phyloP scores from a whole-genome alignment of 1,140 invertebrate genomes.

The Cherax quadricarinatus region DNA sequence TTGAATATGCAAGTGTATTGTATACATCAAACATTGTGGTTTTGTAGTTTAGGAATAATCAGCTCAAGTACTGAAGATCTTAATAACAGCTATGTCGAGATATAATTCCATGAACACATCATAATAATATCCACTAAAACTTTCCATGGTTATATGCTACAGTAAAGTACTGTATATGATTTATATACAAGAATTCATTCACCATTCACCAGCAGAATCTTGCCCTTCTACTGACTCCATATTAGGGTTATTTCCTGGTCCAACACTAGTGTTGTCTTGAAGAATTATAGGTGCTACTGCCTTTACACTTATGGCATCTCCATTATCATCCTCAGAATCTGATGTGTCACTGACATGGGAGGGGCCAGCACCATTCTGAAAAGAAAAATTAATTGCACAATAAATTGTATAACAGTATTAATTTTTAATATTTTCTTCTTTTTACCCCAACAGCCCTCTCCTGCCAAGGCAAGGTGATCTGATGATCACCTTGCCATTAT shows the following conservation, averaged over 20 bases:
- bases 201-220: conserved; percentile 5
- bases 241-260: not conserved
- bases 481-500: too few relatives aligned
- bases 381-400: not conserved
- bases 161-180: not conserved
- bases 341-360: conserved; percentile 61
- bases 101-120: not conserved
- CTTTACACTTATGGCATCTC: conserved; percentile 46
- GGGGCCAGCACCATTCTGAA: conserved; percentile 53
- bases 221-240: not conserved
- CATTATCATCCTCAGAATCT: conserved; percentile 34
- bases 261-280: conserved; percentile 4
- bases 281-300: conserved; percentile 20
- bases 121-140: not conserved
- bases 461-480: too few relatives aligned
- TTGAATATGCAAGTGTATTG: not conserved
- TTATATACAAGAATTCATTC: not conserved
- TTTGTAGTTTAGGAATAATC: not conserved
- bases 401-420: not conserved
- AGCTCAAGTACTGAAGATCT: not conserved
- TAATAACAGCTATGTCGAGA: not conserved
- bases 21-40: not conserved
- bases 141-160: not conserved
- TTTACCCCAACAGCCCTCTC: not conserved
- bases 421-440: not conserved